Evolutionary conservation across 2,888 invertebrate genomes (phyloP).

Genomic region (Xanthostigma xanthostigma): DNA sequence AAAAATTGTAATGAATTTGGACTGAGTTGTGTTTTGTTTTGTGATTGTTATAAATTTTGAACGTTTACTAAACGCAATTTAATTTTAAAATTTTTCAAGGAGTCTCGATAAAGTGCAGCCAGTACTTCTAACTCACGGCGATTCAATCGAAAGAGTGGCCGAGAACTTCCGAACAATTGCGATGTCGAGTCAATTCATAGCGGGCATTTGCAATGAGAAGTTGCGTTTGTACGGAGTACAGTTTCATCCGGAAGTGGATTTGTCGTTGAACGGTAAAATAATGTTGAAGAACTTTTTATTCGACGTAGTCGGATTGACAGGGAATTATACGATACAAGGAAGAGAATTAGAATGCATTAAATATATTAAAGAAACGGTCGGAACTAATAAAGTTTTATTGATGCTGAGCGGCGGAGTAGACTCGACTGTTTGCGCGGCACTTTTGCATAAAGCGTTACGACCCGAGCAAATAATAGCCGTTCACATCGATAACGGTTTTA

Average conservation of each 20-base stretch:
- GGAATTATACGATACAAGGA: slow-evolving; percentile 75
- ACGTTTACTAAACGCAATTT: background rate
- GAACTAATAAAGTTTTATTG: slow-evolving; percentile 38
- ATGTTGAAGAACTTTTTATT: slow-evolving; percentile 93
- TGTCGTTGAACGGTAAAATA: slow-evolving; percentile 77
- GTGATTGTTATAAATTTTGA: slow-evolving; percentile 1
- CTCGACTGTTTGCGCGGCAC: slow-evolving; percentile 97
- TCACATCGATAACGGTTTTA: slow-evolving; percentile 98
- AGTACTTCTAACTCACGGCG: slow-evolving; percentile 93
- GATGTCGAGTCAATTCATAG: slow-evolving; percentile 65
- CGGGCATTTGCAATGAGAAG: slow-evolving; percentile 85
- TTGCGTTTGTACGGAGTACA: slow-evolving; percentile 88
- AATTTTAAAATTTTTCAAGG: slow-evolving; percentile 33
- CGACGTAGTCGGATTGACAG: slow-evolving; percentile 74
- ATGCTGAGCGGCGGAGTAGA: slow-evolving; percentile 97
- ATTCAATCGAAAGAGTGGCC: slow-evolving; percentile 85
- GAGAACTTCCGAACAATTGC: slow-evolving; percentile 79
- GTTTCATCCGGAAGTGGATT: slow-evolving; percentile 97
- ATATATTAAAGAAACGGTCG: slow-evolving; percentile 22
- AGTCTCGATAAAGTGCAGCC: slow-evolving; percentile 74
- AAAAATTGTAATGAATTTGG: too few relatives aligned
- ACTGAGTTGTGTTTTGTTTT: too few relatives aligned
- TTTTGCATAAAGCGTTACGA: slow-evolving; percentile 77
- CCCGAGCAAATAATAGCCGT: slow-evolving; percentile 88
- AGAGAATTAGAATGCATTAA: slow-evolving; percentile 83